Base-by-base conservation (phyloP, 2,113 vertebrate species). In the Eudyptes chrysolophus region DNA sequence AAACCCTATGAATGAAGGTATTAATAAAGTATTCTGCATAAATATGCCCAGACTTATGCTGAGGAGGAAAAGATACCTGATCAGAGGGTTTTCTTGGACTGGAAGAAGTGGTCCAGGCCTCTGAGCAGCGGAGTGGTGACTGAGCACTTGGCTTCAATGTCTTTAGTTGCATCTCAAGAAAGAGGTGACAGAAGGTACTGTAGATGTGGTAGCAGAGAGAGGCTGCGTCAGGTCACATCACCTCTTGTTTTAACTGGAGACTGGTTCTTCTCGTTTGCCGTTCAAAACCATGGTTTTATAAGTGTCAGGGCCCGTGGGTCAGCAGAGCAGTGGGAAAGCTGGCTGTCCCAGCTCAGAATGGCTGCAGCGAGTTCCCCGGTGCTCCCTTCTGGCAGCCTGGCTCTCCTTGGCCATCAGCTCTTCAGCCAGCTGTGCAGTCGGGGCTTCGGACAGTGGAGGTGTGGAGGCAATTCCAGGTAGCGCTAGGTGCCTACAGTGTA, bases 381-480 rank as follows among this genome's bases (percentile, higher is more conserved):
- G 48, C 13, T 89, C 7, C 38, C 36, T 6, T 40, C 40, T 51
- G 49, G 42, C 69, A 84, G 44, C 57, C 44, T 3, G 10, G 34
- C 30, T 61, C 29, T 12, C n/a, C 36, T 18, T 32, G 52, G 38
- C 69, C 25, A 2, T 71, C 29, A 52, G n/a, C 21, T 60, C 32
- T 42, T 54, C 34, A 60, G 25, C 32, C 60, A 70, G 14, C 15
- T 61, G 21, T 58, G n/a, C 32, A 42, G 18, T 5, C 2, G 5
- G 20, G 27, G 21, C 44, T n/a, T 38, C 0, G 1, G 60, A 11
- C 14, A 36, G 17, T 2, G 8, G 66, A 61, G 34, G 16, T 12
- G 62, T 25, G 21, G 40, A 70, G 36, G n/a, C 42, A 89, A 62
- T 84, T 96, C 51, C 69, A 71, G 65, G 17, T 26, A n/a, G 17